Percentiles rank a stretch among this genome's conserved stretches.
Conservation (phyloP, 2,888 invertebrate species). For the Limnephilus marmoratus region DNA sequence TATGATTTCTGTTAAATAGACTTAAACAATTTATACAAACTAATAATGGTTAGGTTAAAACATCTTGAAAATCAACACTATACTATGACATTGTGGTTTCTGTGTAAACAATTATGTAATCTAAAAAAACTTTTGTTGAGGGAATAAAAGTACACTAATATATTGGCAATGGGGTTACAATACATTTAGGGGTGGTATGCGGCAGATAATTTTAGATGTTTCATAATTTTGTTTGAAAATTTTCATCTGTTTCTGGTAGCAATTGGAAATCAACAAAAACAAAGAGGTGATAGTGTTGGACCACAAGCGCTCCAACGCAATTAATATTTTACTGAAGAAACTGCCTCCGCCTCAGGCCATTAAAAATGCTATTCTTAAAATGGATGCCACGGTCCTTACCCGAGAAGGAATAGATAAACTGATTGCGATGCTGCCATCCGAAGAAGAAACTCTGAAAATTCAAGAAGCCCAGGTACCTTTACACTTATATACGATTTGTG, state of each 20-base stretch:
- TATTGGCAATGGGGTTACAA: background rate
- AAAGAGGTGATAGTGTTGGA: conserved; percentile 96
- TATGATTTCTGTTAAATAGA: background rate
- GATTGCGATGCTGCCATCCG: conserved; percentile 97
- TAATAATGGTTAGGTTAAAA: background rate
- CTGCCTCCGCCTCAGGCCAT: conserved; percentile 98
- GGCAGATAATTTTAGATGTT: background rate
- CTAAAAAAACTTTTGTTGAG: background rate
- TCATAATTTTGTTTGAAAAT: conserved; percentile 56
- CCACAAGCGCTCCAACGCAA: conserved; percentile 98
- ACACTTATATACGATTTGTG: background rate
- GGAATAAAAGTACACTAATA: background rate
- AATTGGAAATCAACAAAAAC: conserved; percentile 89
- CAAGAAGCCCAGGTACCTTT: conserved; percentile 91
- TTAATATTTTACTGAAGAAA: conserved; percentile 99
- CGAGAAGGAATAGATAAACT: conserved; percentile 99
- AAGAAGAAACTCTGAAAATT: conserved; percentile 97
- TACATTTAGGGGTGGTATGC: background rate
- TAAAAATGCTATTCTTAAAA: conserved; percentile 98
- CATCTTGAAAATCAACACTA: background rate
- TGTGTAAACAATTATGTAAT: background rate
- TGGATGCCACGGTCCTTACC: conserved; percentile 99
- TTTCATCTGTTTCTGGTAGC: conserved; percentile 72
- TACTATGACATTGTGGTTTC: background rate
- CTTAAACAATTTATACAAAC: background rate